A percentile compares a stretch with the other conserved stretches of the same genome.
phyloP scores from a whole-genome alignment of 2,113 vertebrate species.

The Haliaeetus leucogaster region DNA sequence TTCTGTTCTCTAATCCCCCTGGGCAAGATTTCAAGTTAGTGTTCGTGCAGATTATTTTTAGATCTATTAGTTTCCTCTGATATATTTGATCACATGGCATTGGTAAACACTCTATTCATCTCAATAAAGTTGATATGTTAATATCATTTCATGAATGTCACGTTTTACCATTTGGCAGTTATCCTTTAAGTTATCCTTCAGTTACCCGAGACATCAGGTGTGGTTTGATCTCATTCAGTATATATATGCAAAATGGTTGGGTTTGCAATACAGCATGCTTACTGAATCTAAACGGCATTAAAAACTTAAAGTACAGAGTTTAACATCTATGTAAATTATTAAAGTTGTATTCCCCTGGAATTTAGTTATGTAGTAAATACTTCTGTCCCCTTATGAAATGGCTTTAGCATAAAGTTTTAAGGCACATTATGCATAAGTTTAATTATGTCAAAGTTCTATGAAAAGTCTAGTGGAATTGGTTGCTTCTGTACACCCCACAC shows the following conservation, averaged over 20 bases:
- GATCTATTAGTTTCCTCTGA: background rate
- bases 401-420: background rate
- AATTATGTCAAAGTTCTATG: background rate
- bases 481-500: background rate
- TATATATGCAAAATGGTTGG: background rate
- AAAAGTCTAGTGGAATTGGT: background rate
- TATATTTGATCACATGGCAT: background rate
- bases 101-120: background rate
- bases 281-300: background rate
- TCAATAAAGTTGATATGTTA: background rate
- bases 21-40: background rate
- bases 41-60: background rate
- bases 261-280: background rate
- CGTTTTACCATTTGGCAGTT: background rate
- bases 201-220: background rate
- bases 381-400: background rate
- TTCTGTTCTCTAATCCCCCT: background rate
- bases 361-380: background rate
- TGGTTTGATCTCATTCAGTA: background rate
- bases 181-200: background rate
- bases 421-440: background rate
- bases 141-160: background rate
- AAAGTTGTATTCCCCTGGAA: background rate
- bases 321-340: background rate
- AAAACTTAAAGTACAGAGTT: background rate